Evolutionary conservation across 2,888 invertebrate genomes (phyloP).

Genomic region (Erebia ligea): DNA sequence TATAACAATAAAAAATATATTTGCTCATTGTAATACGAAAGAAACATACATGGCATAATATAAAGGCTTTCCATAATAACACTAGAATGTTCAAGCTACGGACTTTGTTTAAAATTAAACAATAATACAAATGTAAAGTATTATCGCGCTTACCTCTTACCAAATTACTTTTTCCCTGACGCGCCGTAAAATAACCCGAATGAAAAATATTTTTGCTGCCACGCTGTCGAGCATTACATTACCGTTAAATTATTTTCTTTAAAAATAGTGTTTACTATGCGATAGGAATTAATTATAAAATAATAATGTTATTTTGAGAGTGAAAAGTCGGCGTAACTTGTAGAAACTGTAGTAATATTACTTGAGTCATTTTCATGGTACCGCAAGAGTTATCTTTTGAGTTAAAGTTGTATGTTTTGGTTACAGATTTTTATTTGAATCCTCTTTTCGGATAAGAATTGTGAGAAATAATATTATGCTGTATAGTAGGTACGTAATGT

Average conservation of each 20-base stretch:
- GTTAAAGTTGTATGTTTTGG: too few relatives aligned
- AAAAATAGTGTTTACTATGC: conserved; percentile 1
- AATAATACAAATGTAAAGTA: conserved; percentile 14
- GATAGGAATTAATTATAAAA: not conserved
- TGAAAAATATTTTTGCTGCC: conserved; percentile 23
- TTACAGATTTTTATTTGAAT: too few relatives aligned
- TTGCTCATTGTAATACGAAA: too few relatives aligned
- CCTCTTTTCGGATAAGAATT: too few relatives aligned
- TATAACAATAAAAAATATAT: too few relatives aligned
- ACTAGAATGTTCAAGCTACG: not conserved
- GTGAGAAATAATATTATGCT: too few relatives aligned
- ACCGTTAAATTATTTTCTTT: conserved; percentile 17
- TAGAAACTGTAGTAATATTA: too few relatives aligned
- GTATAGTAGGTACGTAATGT: too few relatives aligned
- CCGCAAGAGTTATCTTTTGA: too few relatives aligned
- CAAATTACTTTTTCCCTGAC: conserved; percentile 24
- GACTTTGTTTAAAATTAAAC: conserved; percentile 16
- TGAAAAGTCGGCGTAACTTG: not conserved
- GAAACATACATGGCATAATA: too few relatives aligned
- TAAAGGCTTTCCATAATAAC: not conserved
- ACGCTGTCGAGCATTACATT: conserved; percentile 12
- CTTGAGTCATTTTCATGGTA: too few relatives aligned
- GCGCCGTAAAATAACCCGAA: conserved; percentile 21
- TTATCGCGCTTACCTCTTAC: conserved; percentile 20
- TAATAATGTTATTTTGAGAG: not conserved